Conservation (phyloP, 2,888 invertebrate species). For the Oxyteleia sp. region DNA sequence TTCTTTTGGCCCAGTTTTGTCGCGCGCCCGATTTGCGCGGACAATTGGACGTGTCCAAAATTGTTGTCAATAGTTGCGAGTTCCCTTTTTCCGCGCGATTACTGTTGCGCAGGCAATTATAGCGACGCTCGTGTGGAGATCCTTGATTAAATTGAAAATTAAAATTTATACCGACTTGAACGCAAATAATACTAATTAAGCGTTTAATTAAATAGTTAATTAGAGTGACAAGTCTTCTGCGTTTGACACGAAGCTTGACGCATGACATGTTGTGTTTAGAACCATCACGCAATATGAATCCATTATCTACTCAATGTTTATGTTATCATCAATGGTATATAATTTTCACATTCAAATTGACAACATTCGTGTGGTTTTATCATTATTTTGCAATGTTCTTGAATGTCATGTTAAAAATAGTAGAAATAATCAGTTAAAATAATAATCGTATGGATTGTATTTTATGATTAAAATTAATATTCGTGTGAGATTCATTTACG, state of each 20-base stretch:
- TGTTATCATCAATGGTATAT: background rate
- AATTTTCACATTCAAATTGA: background rate
- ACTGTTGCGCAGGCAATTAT: background rate
- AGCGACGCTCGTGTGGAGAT: background rate
- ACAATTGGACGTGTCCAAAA: background rate
- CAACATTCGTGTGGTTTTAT: background rate
- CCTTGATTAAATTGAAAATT: background rate
- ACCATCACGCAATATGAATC: conserved; percentile 6
- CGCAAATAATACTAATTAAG: conserved; percentile 12
- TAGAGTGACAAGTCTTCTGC: conserved; percentile 22
- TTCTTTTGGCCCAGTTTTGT: background rate
- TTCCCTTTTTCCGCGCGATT: background rate
- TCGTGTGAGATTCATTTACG: too few species aligned
- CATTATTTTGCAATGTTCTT: background rate
- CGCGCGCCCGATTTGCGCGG: background rate
- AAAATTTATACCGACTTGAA: background rate
- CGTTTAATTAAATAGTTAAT: conserved; percentile 30
- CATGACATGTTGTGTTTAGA: conserved; percentile 25
- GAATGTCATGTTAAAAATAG: too few species aligned
- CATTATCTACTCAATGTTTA: conserved; percentile 6
- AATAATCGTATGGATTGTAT: too few species aligned
- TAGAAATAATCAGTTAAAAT: too few species aligned
- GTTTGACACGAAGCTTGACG: conserved; percentile 18
- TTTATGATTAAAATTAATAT: too few species aligned
- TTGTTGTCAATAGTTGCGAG: background rate